phyloP scores from a whole-genome alignment of 1,140 invertebrate species.

The Euura lappo region DNA sequence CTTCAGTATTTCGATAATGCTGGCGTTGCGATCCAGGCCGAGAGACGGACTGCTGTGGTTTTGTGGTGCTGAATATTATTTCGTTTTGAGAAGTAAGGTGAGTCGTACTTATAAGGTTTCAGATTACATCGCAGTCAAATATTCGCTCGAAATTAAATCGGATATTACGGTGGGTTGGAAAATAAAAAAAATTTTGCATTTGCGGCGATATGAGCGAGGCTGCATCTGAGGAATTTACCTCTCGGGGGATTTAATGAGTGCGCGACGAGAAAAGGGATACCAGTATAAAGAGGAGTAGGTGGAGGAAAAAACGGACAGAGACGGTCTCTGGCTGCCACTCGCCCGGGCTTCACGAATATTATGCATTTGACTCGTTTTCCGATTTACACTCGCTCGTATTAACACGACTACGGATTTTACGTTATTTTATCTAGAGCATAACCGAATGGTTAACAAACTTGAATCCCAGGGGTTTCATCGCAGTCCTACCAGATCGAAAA shows the following conservation, averaged over 20 bases:
- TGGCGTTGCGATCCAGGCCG: too few species aligned
- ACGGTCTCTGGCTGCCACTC: neutral
- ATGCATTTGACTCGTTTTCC: conserved; percentile 5
- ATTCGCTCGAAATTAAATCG: neutral
- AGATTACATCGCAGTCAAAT: neutral
- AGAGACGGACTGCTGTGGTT: too few species aligned
- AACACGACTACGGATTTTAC: neutral
- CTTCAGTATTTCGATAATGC: too few species aligned
- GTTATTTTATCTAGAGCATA: neutral
- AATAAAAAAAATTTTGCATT: neutral
- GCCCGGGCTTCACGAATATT: neutral
- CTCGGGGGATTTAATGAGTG: neutral
- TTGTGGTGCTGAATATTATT: too few species aligned
- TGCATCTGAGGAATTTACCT: conserved; percentile 1
- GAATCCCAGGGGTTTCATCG: neutral
- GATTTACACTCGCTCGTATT: conserved; percentile 1
- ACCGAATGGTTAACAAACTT: neutral
- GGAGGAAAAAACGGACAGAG: neutral
- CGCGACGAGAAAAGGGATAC: conserved; percentile 5
- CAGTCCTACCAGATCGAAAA: neutral
- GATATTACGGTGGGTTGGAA: neutral
- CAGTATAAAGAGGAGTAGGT: neutral
- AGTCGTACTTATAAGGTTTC: too few species aligned
- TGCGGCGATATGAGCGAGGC: neutral
- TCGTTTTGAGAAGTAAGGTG: too few species aligned